phyloP scores from a whole-genome alignment of 2,888 invertebrate genomes.

The Timema cristinae region DNA sequence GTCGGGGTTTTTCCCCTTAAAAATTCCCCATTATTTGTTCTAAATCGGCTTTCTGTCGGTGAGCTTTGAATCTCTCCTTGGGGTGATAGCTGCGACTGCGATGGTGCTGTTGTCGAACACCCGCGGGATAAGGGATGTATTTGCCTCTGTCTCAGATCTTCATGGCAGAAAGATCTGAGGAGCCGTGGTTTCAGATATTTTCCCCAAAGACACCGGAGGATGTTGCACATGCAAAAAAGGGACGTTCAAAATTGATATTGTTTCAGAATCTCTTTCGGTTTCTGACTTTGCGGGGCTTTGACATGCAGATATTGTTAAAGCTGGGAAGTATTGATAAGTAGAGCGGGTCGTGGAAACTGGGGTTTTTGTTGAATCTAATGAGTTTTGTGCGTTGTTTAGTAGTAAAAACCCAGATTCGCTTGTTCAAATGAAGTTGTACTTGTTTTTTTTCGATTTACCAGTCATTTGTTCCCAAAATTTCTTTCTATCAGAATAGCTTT shows the following conservation, averaged over 20 bases:
- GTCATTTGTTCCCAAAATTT: slow-evolving; percentile 51
- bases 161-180: slow-evolving; percentile 30
- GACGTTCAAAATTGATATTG: slow-evolving; percentile 29
- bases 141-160: slow-evolving; percentile 28
- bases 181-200: slow-evolving; percentile 30
- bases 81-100: slow-evolving; percentile 35
- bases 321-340: slow-evolving; percentile 11
- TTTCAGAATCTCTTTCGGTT: slow-evolving; percentile 31
- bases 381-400: slow-evolving; percentile 32
- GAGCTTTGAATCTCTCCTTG: slow-evolving; percentile 25
- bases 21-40: no score
- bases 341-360: slow-evolving; percentile 49
- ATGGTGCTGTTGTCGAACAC: slow-evolving; percentile 36
- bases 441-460: slow-evolving; percentile 35
- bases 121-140: slow-evolving; percentile 20
- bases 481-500: slow-evolving; percentile 48
- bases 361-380: slow-evolving; percentile 41
- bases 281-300: slow-evolving; percentile 21
- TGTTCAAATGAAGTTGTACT: slow-evolving; percentile 24
- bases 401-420: slow-evolving; percentile 3
- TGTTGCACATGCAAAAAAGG: slow-evolving; percentile 29
- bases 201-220: slow-evolving; percentile 26
- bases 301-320: slow-evolving; percentile 19
- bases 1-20: no score
- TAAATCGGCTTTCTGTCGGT: slow-evolving; percentile 33